Evolutionary conservation across 2,888 invertebrate species (phyloP).

Genomic region (Andrena dorsata): DNA sequence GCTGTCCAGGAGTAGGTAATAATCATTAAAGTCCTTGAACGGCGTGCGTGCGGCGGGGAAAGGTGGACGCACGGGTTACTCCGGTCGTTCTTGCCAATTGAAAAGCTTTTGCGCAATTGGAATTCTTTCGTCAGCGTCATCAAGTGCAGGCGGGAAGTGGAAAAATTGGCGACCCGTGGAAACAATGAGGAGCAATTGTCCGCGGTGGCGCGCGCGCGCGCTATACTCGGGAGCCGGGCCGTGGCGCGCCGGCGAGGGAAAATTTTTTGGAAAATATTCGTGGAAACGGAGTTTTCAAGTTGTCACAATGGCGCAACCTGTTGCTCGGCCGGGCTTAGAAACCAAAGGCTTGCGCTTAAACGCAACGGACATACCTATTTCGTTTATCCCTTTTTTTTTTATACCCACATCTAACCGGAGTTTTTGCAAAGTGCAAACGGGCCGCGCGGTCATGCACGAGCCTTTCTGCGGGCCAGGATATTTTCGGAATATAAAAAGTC

Average conservation of each 20-base stretch:
- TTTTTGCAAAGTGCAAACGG: slow-evolving; percentile 66
- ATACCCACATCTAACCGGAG: slow-evolving; percentile 44
- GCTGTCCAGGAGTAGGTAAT: slow-evolving; percentile 48
- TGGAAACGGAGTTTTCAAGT: slow-evolving; percentile 72
- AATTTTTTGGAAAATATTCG: slow-evolving; percentile 72
- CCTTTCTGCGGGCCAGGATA: slow-evolving; percentile 5
- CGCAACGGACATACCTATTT: slow-evolving; percentile 69
- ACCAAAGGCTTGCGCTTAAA: slow-evolving; percentile 74
- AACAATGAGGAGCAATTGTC: slow-evolving; percentile 68
- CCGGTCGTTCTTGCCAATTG: slow-evolving; percentile 57
- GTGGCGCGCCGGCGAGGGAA: slow-evolving; percentile 31
- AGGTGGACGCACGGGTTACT: slow-evolving; percentile 55
- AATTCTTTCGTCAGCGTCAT: slow-evolving; percentile 64
- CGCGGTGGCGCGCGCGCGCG: slow-evolving; percentile 17
- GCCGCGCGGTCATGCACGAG: slow-evolving; percentile 48
- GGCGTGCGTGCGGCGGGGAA: slow-evolving; percentile 32
- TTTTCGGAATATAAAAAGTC: slow-evolving; percentile 33
- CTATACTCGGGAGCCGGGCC: not conserved
- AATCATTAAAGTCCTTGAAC: slow-evolving; percentile 62
- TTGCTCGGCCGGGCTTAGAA: slow-evolving; percentile 74
- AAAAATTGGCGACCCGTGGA: slow-evolving; percentile 50
- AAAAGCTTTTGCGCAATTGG: slow-evolving; percentile 65
- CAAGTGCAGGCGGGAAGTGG: slow-evolving; percentile 60
- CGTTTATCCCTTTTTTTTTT: slow-evolving; percentile 46
- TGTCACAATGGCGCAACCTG: slow-evolving; percentile 75